These are phyloP conservation scores for Masticophis lateralis DNA, from an alignment of 2,797 vertebrate species.

Conservation along the genomic window DNA sequence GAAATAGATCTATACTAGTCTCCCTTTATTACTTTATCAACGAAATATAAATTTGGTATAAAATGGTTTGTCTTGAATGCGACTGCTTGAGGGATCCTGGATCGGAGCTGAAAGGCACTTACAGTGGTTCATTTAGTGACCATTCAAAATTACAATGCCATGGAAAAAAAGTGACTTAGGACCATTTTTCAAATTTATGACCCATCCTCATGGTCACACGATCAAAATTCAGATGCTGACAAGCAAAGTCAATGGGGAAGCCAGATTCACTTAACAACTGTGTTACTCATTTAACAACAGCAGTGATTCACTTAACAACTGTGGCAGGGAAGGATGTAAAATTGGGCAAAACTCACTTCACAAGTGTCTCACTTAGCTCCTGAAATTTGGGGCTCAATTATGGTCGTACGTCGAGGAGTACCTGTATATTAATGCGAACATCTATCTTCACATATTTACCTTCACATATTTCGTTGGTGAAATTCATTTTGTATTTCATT, in stretches of 20 bases:
- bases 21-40: no score
- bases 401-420: accelerated
- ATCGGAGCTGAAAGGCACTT: background rate
- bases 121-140: background rate
- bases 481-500: background rate
- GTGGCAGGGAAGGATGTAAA: background rate
- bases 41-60: no score
- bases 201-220: background rate
- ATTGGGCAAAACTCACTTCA: background rate
- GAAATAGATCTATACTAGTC: no score
- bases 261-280: background rate
- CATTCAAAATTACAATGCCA: background rate
- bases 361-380: background rate
- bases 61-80: no score
- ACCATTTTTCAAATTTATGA: background rate
- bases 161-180: background rate
- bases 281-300: background rate
- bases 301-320: background rate
- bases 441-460: background rate
- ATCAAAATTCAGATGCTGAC: background rate
- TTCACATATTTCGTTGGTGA: background rate
- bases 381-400: background rate
- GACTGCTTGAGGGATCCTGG: no score
- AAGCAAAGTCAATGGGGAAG: background rate
- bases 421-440: background rate